phyloP scores from a whole-genome alignment of 2,888 invertebrate species.

The Geotrupes spiniger region DNA sequence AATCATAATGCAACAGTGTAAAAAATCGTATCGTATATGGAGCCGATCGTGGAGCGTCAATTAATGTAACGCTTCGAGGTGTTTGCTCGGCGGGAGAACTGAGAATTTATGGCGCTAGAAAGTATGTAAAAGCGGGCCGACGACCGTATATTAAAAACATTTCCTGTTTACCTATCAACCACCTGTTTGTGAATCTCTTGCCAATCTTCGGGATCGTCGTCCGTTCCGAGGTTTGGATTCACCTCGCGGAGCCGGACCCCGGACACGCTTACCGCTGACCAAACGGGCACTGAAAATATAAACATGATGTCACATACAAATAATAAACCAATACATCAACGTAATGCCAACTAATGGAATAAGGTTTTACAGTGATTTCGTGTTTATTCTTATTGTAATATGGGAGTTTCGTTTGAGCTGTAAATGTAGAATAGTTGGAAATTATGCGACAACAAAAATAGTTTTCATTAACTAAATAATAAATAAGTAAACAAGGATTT shows the following conservation, averaged over 20 bases:
- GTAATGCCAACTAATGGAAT: too few relatives aligned
- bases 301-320: neutral
- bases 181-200: conserved; percentile 73
- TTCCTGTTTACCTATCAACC: conserved; percentile 38
- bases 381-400: too few relatives aligned
- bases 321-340: too few relatives aligned
- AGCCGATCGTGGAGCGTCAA: conserved; percentile 18
- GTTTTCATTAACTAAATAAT: too few relatives aligned
- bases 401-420: too few relatives aligned
- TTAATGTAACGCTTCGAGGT: conserved; percentile 27
- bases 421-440: too few relatives aligned
- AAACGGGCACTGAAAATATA: conserved; percentile 53
- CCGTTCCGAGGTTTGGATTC: conserved; percentile 55
- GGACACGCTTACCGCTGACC: conserved; percentile 63
- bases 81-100: conserved; percentile 26
- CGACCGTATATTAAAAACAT: neutral
- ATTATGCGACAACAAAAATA: too few relatives aligned
- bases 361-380: too few relatives aligned
- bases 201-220: conserved; percentile 71
- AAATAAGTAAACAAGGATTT: too few relatives aligned
- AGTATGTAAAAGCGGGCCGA: too few relatives aligned
- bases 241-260: conserved; percentile 58
- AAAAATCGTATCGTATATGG: neutral
- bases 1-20: neutral
- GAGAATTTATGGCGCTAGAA: too few relatives aligned